Conservation (phyloP, 2,888 invertebrate genomes). For the Cataglyphis albicans region DNA sequence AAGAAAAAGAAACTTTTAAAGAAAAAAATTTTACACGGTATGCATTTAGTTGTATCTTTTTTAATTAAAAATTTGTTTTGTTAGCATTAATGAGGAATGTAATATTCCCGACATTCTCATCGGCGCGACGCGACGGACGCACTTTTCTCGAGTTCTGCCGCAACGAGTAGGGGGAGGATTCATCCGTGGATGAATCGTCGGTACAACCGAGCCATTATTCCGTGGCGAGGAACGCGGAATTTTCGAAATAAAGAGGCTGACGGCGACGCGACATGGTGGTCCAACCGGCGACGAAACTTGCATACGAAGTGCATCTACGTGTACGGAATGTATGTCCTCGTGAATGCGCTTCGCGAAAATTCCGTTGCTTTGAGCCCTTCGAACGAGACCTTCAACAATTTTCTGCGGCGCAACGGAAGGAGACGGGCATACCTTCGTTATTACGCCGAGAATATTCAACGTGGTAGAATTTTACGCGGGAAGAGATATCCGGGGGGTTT, state of each 20-base stretch:
- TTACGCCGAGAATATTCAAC: constrained; percentile 45
- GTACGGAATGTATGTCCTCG: constrained; percentile 64
- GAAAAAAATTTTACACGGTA: neutral
- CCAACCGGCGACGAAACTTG: constrained; percentile 73
- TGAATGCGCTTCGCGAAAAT: constrained; percentile 58
- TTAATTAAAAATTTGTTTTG: constrained; percentile 32
- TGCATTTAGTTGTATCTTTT: neutral
- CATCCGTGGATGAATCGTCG: constrained; percentile 71
- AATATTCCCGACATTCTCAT: constrained; percentile 24
- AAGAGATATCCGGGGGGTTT: neutral
- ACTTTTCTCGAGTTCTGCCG: constrained; percentile 57
- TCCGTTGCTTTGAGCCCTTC: constrained; percentile 57
- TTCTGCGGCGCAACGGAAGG: constrained; percentile 23
- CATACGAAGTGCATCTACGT: constrained; percentile 75
- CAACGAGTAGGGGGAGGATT: constrained; percentile 60
- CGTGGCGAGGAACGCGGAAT: constrained; percentile 77
- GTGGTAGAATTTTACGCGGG: neutral
- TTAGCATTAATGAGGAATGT: constrained; percentile 43
- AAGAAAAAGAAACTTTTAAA: neutral
- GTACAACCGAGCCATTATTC: constrained; percentile 69
- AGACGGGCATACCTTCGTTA: constrained; percentile 48
- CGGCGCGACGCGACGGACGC: constrained; percentile 39
- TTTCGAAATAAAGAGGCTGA: constrained; percentile 81
- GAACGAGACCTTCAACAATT: constrained; percentile 52
- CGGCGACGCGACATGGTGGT: constrained; percentile 35